Evolutionary conservation across 2,797 vertebrate genomes (phyloP).

Genomic region (Falco biarmicus): DNA sequence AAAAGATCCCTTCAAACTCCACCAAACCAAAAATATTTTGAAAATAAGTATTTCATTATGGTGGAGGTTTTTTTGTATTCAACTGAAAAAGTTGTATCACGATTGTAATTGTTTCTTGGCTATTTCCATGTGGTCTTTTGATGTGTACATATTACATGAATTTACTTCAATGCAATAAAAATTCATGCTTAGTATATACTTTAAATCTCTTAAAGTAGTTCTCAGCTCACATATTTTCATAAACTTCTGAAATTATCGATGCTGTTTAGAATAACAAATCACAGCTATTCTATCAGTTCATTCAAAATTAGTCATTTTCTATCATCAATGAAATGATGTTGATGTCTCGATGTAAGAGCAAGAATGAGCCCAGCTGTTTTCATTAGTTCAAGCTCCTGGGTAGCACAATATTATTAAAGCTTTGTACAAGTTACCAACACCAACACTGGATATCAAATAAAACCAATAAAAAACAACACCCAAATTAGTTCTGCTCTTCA

Average conservation of each 20-base stretch:
- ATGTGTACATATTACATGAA: not conserved
- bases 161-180: not conserved
- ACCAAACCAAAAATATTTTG: not conserved
- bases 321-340: not conserved
- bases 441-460: not conserved
- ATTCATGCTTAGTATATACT: not conserved
- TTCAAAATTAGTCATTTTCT: conserved; percentile 7
- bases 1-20: not conserved
- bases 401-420: conserved; percentile 21
- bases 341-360: conserved; percentile 13
- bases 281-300: conserved; percentile 3
- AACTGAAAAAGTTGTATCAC: not conserved
- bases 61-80: not conserved
- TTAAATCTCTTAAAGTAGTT: not conserved
- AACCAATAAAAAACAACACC: not conserved
- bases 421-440: not conserved
- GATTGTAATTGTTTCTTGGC: not conserved
- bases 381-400: not conserved
- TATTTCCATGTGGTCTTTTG: not conserved
- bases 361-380: not conserved
- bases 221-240: not conserved
- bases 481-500: not conserved
- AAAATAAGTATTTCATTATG: not conserved
- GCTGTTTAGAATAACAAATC: not conserved
- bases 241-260: conserved; percentile 4